phyloP scores from a whole-genome alignment of 2,888 invertebrate genomes.

The Pterobdella sp. region DNA sequence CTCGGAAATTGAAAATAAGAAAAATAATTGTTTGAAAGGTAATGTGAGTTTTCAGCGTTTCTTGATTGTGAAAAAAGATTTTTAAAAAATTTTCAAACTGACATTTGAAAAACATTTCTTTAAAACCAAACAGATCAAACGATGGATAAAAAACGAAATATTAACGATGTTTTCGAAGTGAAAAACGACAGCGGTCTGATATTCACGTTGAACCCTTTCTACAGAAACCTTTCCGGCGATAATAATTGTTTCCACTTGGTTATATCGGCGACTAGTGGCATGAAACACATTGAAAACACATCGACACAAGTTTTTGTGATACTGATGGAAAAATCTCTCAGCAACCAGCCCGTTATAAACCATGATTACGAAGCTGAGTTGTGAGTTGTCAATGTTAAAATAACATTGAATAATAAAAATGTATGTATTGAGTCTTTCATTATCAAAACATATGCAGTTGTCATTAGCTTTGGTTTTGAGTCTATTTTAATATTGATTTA shows the following conservation, averaged over 20 bases:
- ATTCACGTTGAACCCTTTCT: constrained; percentile 16
- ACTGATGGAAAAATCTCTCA: neutral
- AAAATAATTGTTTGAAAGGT: neutral
- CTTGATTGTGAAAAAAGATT: neutral
- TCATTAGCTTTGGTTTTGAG: too few species aligned
- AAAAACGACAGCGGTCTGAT: constrained; percentile 5
- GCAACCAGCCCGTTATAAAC: neutral
- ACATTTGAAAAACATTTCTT: too few species aligned
- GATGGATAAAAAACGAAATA: neutral
- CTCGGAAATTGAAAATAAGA: neutral
- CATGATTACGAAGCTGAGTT: neutral
- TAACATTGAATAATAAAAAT: too few species aligned
- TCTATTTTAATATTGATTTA: too few species aligned
- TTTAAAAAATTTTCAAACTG: neutral
- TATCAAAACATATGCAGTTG: too few species aligned
- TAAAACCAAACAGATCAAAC: too few species aligned
- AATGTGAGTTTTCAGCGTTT: neutral
- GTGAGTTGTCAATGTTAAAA: neutral
- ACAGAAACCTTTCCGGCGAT: neutral
- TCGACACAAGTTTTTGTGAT: constrained; percentile 5
- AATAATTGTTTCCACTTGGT: constrained; percentile 6
- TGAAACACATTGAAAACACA: neutral
- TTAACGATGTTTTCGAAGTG: constrained; percentile 9
- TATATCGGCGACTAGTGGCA: constrained; percentile 18
- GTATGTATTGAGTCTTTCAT: too few species aligned